Evolutionary conservation across 2,888 invertebrate genomes (phyloP), one percentile per base, ranked within the genome.

Genomic region (Macrostomum cliftonense): DNA sequence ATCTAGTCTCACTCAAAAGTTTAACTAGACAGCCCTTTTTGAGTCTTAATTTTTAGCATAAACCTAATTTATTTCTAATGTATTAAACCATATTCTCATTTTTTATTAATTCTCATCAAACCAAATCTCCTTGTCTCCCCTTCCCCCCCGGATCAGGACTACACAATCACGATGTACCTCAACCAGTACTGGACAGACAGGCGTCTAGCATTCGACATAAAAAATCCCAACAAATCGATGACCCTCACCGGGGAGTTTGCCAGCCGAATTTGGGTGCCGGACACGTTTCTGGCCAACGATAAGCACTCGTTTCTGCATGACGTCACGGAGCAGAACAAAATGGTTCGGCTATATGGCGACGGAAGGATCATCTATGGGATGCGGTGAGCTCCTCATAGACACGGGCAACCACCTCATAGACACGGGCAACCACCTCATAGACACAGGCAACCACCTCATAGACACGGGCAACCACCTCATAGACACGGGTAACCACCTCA

Each of bases 181-280:
- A 93, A 95, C 75, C 95, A 95, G 74, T 95, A 95, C 73, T 95
- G 95, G 95, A 85, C 83, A 62, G 95, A 95, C 71, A 91, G 93
- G 68, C 76, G 95, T 62, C 74, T 95, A 58, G 83, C 82, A 48
- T 93, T 91, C 73, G 60, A 61, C 7, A 51, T 59, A 21, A 83
- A 85, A 58, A 76, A 79, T 47, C 77, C 79, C 49, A 82, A 84
- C 56, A 84, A 86, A 65, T 78, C 86, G 54, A 77, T 95, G 60
- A 93, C 93, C 1, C 74, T 95, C 47, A 88, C 91, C 20, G 93
- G 93, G 12, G 93, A 93, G 70, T 95, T 95, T 64, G 86, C 89
- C 11, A 91, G 91, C 71, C 86, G 86, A 73, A 95, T 95, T 65
- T 95, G 95, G 95, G 91, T 95, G 19, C 95, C 95, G 12, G 95